Percentiles rank a stretch among this genome's conserved stretches.
phyloP scores from a whole-genome alignment of 2,113 vertebrate species.

The Tupaia tana region DNA sequence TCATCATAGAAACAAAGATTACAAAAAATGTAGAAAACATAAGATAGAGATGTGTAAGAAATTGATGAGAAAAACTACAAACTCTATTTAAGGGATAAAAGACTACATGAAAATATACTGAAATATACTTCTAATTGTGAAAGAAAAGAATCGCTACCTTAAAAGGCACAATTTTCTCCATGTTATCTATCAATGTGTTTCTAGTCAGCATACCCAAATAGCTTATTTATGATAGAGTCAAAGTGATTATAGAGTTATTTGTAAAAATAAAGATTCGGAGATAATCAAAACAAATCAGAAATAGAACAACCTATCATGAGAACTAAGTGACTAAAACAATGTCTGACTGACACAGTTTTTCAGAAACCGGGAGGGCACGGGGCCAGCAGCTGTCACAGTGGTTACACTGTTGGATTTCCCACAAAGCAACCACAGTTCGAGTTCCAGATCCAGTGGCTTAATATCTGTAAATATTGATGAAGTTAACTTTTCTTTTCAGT shows the following conservation, averaged over 20 bases:
- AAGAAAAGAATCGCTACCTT: not conserved
- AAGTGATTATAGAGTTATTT: slow-evolving; percentile 53
- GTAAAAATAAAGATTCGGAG: not conserved
- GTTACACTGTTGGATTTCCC: no score
- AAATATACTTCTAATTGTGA: not conserved
- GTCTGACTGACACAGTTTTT: not conserved
- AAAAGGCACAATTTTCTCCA: not conserved
- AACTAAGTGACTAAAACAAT: slow-evolving; percentile 48
- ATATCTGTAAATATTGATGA: no score
- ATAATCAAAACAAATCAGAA: not conserved
- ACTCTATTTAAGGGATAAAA: not conserved
- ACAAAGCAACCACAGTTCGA: no score
- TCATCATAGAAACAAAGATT: not conserved
- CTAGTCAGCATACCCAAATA: not conserved
- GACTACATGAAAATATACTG: not conserved
- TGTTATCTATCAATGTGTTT: not conserved
- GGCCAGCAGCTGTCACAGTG: no score
- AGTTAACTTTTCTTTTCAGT: no score
- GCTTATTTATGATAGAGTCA: not conserved
- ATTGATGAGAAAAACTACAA: not conserved
- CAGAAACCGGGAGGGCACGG: not conserved
- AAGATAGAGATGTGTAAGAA: not conserved
- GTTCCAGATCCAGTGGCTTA: no score
- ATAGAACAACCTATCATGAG: not conserved
- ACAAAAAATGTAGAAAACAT: not conserved